Base-by-base conservation (phyloP, 1,140 invertebrate species). In the Drosophila navojoa region DNA sequence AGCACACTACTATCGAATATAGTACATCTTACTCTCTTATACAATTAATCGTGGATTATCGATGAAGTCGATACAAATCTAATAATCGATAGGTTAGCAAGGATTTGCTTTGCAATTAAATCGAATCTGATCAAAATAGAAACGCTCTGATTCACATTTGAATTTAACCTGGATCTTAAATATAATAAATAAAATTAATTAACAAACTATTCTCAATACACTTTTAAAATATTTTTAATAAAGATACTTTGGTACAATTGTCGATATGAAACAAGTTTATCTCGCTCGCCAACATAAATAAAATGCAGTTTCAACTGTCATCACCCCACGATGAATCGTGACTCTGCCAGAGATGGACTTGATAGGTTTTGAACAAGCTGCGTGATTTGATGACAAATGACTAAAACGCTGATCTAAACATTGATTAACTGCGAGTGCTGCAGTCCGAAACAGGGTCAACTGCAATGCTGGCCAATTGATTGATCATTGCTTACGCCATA, bases 401-500 rank as follows among this genome's bases (percentile, higher is more conserved):
- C 25, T 53, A 7, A 53, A 53, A 16, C 9, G 15, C 27, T 53
- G 50, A 15, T 53, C 45, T 47, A 25, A 47, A 9, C 7, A 11
- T 47, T 7, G 10, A 9, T 4, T 15, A 5, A 22, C 25, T 22
- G 47, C 29, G n/a, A 35, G 19, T 63, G 52, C 59, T 70, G 50
- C 52, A 35, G 66, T 32, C n/a, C 19, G 15, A 55, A 49, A n/a
- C n/a, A 9, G 44, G 32, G 32, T 45, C 40, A n/a, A 22, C 19
- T 32, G 35, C 9, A 62, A 50, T 15, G 42, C 10, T 16, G 42
- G 15, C n/a, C n/a, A 16, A 45, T 29, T 45, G 38, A 27, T 27
- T 5, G n/a, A 15, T 58, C 44, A 5, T 1, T 66, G 76, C 90
- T 91, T 86, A 91, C 90, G 53, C 71, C 72, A 77, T 91, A 90